Percentiles rank a stretch among this genome's conserved stretches.
These are phyloP conservation scores for Anolis carolinensis DNA, from an alignment of 2,113 vertebrate species.

Conservation along the genomic window DNA sequence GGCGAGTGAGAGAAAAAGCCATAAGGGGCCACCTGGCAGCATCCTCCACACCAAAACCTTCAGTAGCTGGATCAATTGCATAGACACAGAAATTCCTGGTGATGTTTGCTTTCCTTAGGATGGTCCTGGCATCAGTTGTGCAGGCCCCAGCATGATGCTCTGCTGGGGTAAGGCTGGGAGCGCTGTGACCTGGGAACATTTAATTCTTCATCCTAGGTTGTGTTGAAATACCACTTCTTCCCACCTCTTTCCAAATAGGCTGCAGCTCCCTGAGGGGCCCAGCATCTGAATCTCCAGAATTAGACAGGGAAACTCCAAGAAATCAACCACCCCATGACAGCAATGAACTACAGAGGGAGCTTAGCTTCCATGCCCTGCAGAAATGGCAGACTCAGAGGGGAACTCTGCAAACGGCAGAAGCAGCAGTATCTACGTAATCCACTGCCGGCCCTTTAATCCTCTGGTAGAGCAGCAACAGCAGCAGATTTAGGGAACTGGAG, in stretches of 20 bases:
- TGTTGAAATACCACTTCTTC: neutral
- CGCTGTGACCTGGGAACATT: neutral
- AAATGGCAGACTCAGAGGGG: neutral
- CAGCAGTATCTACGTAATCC: constrained; percentile 62
- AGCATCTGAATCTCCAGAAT: neutral
- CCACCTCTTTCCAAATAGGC: neutral
- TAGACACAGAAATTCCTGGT: neutral
- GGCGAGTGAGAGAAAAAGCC: constrained; percentile 76
- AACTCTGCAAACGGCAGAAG: constrained; percentile 38
- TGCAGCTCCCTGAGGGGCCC: neutral
- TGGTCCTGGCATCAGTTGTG: neutral
- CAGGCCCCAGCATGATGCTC: constrained; percentile 12
- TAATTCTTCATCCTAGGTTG: neutral
- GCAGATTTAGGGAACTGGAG: constrained; percentile 70
- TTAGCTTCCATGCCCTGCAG: fast-evolving
- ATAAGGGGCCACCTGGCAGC: constrained; percentile 61
- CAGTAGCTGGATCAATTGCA: neutral
- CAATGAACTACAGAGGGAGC: fast-evolving
- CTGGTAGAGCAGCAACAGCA: constrained; percentile 61
- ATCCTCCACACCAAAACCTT: constrained; percentile 54
- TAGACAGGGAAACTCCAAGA: neutral
- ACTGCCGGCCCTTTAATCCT: constrained; percentile 65
- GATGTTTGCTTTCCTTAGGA: neutral
- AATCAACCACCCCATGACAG: neutral
- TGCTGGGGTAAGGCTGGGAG: fast-evolving